phyloP scores from a whole-genome alignment of 2,113 vertebrate species.

The Ciconia maguari region DNA sequence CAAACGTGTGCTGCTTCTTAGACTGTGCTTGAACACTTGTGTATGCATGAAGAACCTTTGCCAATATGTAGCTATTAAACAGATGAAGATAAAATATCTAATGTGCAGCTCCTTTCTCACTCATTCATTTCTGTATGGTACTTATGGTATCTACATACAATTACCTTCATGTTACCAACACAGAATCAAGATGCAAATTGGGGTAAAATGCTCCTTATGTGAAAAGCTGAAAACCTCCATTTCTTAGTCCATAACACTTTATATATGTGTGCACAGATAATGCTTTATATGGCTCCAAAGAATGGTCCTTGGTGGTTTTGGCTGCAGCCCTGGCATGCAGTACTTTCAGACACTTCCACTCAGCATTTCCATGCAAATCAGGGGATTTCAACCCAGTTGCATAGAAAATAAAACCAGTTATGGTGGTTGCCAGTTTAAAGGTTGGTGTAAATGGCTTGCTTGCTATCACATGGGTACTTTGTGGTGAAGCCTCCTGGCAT shows the following conservation, averaged over 20 bases:
- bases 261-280: fast-evolving
- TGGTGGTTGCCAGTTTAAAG: background rate
- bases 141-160: fast-evolving
- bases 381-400: background rate
- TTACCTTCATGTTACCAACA: no score
- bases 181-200: no score
- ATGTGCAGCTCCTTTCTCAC: background rate
- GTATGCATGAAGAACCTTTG: background rate
- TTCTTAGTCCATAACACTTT: background rate
- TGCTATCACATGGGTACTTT: background rate
- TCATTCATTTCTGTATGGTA: background rate
- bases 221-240: background rate
- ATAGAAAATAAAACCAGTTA: background rate
- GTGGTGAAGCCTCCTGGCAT: background rate
- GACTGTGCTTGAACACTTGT: fast-evolving
- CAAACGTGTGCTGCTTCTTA: background rate
- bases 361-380: background rate
- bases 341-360: background rate
- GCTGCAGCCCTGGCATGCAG: background rate
- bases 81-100: background rate
- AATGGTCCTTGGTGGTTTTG: background rate
- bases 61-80: background rate
- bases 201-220: background rate
- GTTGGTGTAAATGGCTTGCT: background rate
- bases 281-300: background rate